phyloP scores from a whole-genome alignment of 2,888 invertebrate genomes.

The Lasioglossum morio region DNA sequence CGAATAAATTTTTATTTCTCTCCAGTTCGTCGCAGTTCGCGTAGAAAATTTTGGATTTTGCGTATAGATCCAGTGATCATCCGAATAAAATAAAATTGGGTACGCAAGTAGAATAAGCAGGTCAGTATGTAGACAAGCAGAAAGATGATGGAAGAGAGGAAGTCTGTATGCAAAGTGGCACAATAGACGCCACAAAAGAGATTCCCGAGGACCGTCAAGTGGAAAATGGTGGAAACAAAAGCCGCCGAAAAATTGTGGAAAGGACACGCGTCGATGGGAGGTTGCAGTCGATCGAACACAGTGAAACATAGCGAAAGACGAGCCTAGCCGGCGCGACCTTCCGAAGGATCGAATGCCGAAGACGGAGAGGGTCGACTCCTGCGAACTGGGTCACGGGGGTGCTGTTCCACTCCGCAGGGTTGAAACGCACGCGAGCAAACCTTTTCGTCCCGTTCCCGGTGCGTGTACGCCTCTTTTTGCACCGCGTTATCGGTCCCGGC shows the following conservation, averaged over 20 bases:
- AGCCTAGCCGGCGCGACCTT: conserved; percentile 33
- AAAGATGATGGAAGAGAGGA: not conserved
- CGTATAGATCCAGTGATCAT: too few relatives aligned
- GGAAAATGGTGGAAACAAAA: not conserved
- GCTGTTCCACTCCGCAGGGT: not conserved
- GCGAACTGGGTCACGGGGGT: conserved; percentile 56
- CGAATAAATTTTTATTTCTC: not conserved
- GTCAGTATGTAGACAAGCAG: not conserved
- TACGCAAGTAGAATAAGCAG: not conserved
- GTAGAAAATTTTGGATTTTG: not conserved
- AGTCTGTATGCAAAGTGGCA: not conserved
- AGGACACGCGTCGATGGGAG: not conserved
- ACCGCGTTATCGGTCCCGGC: conserved; percentile 36
- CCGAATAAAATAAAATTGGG: not conserved
- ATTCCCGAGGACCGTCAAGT: not conserved
- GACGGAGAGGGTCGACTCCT: conserved; percentile 20
- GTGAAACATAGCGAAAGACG: not conserved
- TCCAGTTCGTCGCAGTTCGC: too few relatives aligned
- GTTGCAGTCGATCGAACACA: not conserved
- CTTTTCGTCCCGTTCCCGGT: conserved; percentile 25
- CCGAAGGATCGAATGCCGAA: conserved; percentile 48
- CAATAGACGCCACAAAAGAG: not conserved
- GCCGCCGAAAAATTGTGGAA: not conserved
- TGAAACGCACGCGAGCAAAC: conserved; percentile 48
- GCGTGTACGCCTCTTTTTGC: conserved; percentile 54